Conservation (phyloP, 2,797 vertebrate species). For the Sarcoramphus papa region DNA sequence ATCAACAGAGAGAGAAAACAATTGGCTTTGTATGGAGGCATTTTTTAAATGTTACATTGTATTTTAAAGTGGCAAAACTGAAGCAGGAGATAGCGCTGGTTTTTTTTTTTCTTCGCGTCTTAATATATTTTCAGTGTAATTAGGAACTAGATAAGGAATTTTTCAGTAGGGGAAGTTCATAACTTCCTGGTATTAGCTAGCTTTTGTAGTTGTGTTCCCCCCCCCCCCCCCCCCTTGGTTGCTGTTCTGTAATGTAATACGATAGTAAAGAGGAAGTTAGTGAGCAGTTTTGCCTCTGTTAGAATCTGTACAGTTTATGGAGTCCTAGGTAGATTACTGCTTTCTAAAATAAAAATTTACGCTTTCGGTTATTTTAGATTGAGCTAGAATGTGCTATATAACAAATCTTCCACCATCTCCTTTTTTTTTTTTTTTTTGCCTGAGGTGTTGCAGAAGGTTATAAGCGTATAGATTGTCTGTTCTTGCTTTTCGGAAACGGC, state of each 20-base stretch:
- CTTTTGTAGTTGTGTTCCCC: not conserved
- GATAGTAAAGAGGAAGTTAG: slow-evolving; percentile 38
- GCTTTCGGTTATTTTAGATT: not conserved
- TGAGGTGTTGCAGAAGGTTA: not conserved
- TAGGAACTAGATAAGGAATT: slow-evolving; percentile 47
- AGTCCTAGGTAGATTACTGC: not conserved
- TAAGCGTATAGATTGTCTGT: not conserved
- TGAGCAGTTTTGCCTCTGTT: not conserved
- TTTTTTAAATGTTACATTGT: not conserved
- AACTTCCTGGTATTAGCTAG: slow-evolving; percentile 56
- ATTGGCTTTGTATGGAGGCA: not conserved
- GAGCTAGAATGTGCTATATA: not conserved
- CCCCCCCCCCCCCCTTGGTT: not conserved
- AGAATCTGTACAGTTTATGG: not conserved
- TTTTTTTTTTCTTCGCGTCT: not conserved
- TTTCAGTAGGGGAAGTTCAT: slow-evolving; percentile 51
- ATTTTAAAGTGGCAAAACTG: not conserved
- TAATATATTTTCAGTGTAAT: not conserved
- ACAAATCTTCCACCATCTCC: rapidly evolving
- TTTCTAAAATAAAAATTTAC: not conserved
- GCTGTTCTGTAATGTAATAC: slow-evolving; percentile 7
- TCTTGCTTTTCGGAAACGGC: not conserved
- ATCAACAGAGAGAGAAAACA: not conserved
- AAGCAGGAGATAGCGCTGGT: not conserved
- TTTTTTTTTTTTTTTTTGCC: not conserved